phyloP scores from a whole-genome alignment of 2,888 invertebrate species.

The Drosophila atripex region DNA sequence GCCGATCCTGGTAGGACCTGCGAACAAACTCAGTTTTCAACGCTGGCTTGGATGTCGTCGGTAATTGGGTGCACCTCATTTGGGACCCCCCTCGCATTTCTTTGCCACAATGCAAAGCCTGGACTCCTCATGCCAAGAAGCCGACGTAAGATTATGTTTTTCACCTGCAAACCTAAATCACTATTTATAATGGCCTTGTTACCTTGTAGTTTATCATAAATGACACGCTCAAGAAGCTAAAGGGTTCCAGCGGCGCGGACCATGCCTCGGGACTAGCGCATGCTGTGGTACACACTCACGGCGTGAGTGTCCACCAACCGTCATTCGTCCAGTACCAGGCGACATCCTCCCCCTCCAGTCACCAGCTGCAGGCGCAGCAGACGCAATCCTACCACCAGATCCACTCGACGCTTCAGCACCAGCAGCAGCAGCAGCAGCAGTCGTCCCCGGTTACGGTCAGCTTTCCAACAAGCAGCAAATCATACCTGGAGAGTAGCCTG shows the following conservation, averaged over 20 bases:
- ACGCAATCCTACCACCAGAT: conserved; percentile 71
- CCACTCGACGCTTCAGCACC: conserved; percentile 66
- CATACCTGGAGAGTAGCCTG: conserved; percentile 81
- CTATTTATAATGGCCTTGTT: background rate
- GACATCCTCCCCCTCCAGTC: conserved; percentile 41
- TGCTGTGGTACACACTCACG: conserved; percentile 53
- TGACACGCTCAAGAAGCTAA: conserved; percentile 83
- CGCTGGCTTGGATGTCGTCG: conserved; percentile 80
- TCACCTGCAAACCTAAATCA: conserved; percentile 14
- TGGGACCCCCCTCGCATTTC: conserved; percentile 69
- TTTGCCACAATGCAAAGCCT: conserved; percentile 87
- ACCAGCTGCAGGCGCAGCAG: conserved; percentile 48
- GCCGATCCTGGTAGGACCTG: conserved; percentile 64
- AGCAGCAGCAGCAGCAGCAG: conserved; percentile 58
- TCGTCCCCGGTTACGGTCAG: conserved; percentile 63
- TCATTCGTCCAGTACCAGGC: conserved; percentile 43
- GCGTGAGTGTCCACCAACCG: conserved; percentile 62
- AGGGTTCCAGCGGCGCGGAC: conserved; percentile 79
- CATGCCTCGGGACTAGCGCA: conserved; percentile 57
- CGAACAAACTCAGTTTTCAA: conserved; percentile 46
- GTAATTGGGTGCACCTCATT: conserved; percentile 66
- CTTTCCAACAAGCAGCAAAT: conserved; percentile 72
- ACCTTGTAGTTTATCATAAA: conserved; percentile 82
- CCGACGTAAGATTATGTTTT: conserved; percentile 86
- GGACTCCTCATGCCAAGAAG: conserved; percentile 88